phyloP scores from a whole-genome alignment of 2,113 vertebrate genomes.

The Scopus umbretta region DNA sequence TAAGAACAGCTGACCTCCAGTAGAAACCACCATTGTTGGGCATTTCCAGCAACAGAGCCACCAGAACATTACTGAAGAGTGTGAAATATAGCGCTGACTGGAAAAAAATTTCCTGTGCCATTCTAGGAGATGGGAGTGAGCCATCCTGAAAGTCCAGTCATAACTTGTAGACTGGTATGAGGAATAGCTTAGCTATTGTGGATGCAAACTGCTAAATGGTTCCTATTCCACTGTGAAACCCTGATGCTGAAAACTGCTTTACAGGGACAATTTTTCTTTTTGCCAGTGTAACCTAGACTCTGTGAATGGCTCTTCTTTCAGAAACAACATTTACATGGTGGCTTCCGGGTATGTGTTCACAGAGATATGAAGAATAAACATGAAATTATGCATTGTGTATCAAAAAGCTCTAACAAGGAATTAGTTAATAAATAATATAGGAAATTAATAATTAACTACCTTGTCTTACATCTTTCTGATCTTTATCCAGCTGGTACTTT shows the following conservation, averaged over 20 bases:
- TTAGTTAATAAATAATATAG: not conserved
- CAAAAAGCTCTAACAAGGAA: not conserved
- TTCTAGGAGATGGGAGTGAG: not conserved
- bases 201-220: not conserved
- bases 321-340: not conserved
- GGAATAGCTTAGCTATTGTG: not conserved
- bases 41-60: not conserved
- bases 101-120: not conserved
- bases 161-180: not conserved
- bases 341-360: not conserved
- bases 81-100: not conserved
- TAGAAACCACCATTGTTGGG: not conserved
- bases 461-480: not conserved
- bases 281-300: not conserved
- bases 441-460: conserved; percentile 17
- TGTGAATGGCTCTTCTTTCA: not conserved
- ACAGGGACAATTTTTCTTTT: not conserved
- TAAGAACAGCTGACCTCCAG: not conserved
- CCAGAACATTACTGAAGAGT: not conserved
- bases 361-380: conserved; percentile 4
- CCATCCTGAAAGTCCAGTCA: not conserved
- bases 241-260: not conserved
- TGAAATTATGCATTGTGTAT: not conserved
- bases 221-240: not conserved
- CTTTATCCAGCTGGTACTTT: not conserved